These are phyloP conservation scores for Lycia hirtaria DNA, from an alignment of 2,888 invertebrate species.

Conservation along the genomic window DNA sequence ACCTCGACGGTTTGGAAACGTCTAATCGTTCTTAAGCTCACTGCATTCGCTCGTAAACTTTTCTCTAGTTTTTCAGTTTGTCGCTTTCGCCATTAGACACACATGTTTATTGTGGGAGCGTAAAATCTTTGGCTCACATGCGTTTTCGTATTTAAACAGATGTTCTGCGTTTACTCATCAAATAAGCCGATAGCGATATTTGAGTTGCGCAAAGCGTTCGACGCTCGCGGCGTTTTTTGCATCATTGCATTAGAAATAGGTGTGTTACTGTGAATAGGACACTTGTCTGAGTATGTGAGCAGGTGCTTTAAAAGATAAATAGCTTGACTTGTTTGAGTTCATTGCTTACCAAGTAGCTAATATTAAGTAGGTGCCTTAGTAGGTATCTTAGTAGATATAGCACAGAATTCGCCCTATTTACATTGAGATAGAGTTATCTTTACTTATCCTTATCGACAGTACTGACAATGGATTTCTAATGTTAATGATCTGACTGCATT, in stretches of 20 bases:
- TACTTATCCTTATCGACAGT: not conserved
- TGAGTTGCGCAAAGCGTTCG: conserved; percentile 59
- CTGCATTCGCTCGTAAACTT: conserved; percentile 23
- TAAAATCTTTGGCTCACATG: conserved; percentile 60
- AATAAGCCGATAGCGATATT: conserved; percentile 58
- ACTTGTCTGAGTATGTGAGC: conserved; percentile 27
- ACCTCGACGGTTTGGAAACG: conserved; percentile 12
- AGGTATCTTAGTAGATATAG: not conserved
- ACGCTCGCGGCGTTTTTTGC: conserved; percentile 49
- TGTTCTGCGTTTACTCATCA: conserved; percentile 64
- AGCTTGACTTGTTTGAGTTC: conserved; percentile 26
- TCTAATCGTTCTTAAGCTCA: conserved; percentile 19
- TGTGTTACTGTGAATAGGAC: conserved; percentile 29
- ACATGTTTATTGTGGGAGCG: conserved; percentile 53
- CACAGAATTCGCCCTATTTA: no score
- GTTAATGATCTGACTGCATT: not conserved
- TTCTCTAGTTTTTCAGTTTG: conserved; percentile 42
- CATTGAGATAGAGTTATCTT: not conserved
- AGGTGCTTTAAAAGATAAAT: conserved; percentile 34
- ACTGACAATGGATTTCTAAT: not conserved
- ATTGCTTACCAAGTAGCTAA: conserved; percentile 7
- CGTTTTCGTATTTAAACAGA: conserved; percentile 57
- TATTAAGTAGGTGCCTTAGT: not conserved
- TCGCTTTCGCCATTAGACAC: conserved; percentile 54
- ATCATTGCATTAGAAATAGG: conserved; percentile 43